Evolutionary conservation across 1,140 invertebrate species (phyloP), one percentile per base, ranked within the genome.

Genomic region (Tetragonula clypearis): DNA sequence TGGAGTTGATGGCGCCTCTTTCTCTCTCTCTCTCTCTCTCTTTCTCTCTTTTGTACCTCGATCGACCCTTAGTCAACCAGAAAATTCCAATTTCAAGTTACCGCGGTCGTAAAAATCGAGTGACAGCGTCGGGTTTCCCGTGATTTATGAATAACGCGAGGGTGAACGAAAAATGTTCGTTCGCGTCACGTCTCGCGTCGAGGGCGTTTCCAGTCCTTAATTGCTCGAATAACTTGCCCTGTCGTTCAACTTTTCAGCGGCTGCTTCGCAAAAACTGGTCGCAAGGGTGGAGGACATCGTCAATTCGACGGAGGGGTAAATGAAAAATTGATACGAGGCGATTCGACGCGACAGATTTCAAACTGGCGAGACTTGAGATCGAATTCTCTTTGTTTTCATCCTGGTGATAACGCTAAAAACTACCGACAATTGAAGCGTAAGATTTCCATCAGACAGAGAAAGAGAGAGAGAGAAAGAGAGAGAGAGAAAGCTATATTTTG

Each of bases 61-160:
- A 5, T 1, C 11, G n/a, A 30, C 21, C 35, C 35, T 58, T 81
- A 81, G 68, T 74, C 84, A 74, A 53, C 53, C 71, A 49, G 49
- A 74, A 81, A 81, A 85, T 81, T 85, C 60, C 69, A 53, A 60
- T 75, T 75, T 62, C 62, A 53, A 53, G 75, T 80, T 80, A 79
- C 30, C 19, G 53, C 14, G 11, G 30, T 85, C 79, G 79, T 85
- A 80, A 85, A 35, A 84, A 62, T 23, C 85, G 26, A 73, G 68
- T 74, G 72, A 58, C 69, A 84, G 77, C 62, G 30, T 87, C 82
- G 55, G 68, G 65, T 79, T 83, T 84, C 78, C 53, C 58, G 77
- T 86, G 79, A 87, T 87, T 87, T 87, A 87, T 83, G 82, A 79
- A 78, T 68, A 23, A 23, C 56, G 62, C 49, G 49, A 17, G 49